Percentiles rank a stretch among this genome's conserved stretches.
phyloP scores from a whole-genome alignment of 2,113 vertebrate species.

The Columba janthina region DNA sequence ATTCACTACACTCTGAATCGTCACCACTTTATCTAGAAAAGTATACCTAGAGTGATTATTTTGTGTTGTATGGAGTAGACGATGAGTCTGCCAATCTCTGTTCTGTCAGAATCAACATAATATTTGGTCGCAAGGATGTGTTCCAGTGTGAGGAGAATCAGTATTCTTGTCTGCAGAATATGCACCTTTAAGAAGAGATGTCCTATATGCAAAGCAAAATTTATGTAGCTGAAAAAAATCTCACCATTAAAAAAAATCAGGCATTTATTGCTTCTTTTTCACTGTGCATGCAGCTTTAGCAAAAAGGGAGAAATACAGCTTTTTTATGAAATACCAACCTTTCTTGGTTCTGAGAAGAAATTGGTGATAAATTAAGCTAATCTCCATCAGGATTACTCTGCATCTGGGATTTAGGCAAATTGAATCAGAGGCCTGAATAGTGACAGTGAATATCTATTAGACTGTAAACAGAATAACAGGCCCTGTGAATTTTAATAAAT shows the following conservation, averaged over 20 bases:
- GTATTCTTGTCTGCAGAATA: background rate
- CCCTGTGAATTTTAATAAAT: constrained; percentile 80
- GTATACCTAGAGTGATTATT: constrained; percentile 24
- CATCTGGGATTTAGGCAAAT: constrained; percentile 82
- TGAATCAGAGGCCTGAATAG: constrained; percentile 81
- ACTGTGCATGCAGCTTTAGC: background rate
- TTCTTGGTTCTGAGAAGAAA: constrained; percentile 71
- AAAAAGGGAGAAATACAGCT: constrained; percentile 7
- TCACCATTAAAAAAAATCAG: background rate
- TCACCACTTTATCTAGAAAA: background rate
- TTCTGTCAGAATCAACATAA: background rate
- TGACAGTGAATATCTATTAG: constrained; percentile 86
- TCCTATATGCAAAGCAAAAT: background rate
- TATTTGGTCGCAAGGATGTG: background rate
- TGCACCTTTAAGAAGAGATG: background rate
- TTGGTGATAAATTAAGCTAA: constrained; percentile 85
- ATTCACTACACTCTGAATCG: constrained; percentile 25
- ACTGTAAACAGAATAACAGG: constrained; percentile 80
- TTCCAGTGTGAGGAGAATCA: background rate
- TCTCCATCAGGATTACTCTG: constrained; percentile 82
- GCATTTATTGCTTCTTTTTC: background rate
- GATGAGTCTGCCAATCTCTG: background rate
- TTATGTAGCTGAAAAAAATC: background rate
- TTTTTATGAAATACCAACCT: constrained; percentile 64
- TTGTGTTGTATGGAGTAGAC: background rate